Base-by-base conservation (phyloP, 1,140 invertebrate genomes). In the Ctenoplectra terminalis region DNA sequence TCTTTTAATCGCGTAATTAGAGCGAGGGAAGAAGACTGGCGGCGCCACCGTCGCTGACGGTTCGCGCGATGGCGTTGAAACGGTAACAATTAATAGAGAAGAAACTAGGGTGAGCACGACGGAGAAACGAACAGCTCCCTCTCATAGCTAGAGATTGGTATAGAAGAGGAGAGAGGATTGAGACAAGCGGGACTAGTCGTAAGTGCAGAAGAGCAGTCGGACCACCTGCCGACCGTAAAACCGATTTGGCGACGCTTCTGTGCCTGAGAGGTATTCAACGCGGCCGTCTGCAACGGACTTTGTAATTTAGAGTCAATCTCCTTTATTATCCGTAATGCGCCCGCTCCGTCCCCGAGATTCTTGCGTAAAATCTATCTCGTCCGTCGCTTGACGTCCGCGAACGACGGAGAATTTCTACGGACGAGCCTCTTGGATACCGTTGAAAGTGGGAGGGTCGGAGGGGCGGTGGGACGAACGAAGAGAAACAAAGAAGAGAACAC, bases 231-330 rank as follows among this genome's bases (percentile, higher is more conserved):
- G 81, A 66, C 84, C 81, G 63, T 79, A 80, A 83, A 87, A 89
- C 79, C 83, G 85, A 89, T 88, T 88, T 70, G 80, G 82, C 88
- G 85, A 88, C 85, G 75, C 81, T 86, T 86, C 87, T 90, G 87
- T 85, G 84, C 84, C 85, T 88, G 87, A 91, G 88, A 90, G 89
- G 79, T 82, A 90, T 90, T 91, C 89, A 91, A 89, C 87, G 82
- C 87, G 67, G 34, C 71, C 69, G 83, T 90, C 90, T 91, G 90
- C 86, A 89, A 75, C 87, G 85, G 89, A 91, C 90, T 90, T 91
- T 87, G 89, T 91, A 91, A 91, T 91, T 91, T 90, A 90, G 83
- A 90, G 87, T 82, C 88, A 91, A 91, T 91, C 88, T 88, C 87
- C 87, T 91, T 90, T 90, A 91, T 90, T 91, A 90, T 90, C 85